Evolutionary conservation across 2,797 vertebrate species (phyloP).

Genomic region (Etheostoma perlongum): DNA sequence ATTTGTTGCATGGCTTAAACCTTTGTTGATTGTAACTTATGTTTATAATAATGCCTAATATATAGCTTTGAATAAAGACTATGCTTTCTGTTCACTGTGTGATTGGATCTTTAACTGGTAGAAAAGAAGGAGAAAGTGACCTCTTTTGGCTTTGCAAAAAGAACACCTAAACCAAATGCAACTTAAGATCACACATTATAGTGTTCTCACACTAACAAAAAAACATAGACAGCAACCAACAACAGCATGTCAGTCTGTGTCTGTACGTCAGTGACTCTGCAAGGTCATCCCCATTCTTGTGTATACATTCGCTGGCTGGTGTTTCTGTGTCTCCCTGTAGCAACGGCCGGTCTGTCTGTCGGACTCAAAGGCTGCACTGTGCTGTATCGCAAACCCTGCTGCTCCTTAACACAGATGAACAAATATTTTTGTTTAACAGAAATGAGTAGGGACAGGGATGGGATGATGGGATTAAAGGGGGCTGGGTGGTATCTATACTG

Average conservation of each 20-base stretch:
- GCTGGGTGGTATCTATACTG: not conserved
- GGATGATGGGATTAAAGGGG: slow-evolving; percentile 47
- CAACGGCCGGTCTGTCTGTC: slow-evolving; percentile 43
- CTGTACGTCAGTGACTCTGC: slow-evolving; percentile 32
- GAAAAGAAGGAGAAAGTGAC: slow-evolving; percentile 1
- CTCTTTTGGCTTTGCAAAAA: not conserved
- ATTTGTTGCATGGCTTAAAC: slow-evolving; percentile 72
- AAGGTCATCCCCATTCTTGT: slow-evolving; percentile 51
- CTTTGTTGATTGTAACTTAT: slow-evolving; percentile 64
- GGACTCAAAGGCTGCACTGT: slow-evolving; percentile 77
- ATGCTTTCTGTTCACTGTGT: slow-evolving; percentile 59
- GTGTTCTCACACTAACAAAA: slow-evolving; percentile 22
- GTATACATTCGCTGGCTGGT: slow-evolving; percentile 36
- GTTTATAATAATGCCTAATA: slow-evolving; percentile 73
- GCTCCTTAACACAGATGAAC: slow-evolving; percentile 80
- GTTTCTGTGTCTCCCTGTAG: slow-evolving; percentile 54
- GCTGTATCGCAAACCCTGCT: slow-evolving; percentile 69
- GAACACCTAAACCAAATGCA: not conserved
- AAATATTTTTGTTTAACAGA: slow-evolving; percentile 83
- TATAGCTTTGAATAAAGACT: slow-evolving; percentile 79
- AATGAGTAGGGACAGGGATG: slow-evolving; percentile 56
- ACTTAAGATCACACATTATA: slow-evolving; percentile 2
- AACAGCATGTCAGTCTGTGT: slow-evolving; percentile 54
- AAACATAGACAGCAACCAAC: not conserved
- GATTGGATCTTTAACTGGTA: slow-evolving; percentile 29